Percentiles rank a stretch among this genome's conserved stretches.
phyloP scores from a whole-genome alignment of 2,797 vertebrate genomes.

The Diplodus sargus region DNA sequence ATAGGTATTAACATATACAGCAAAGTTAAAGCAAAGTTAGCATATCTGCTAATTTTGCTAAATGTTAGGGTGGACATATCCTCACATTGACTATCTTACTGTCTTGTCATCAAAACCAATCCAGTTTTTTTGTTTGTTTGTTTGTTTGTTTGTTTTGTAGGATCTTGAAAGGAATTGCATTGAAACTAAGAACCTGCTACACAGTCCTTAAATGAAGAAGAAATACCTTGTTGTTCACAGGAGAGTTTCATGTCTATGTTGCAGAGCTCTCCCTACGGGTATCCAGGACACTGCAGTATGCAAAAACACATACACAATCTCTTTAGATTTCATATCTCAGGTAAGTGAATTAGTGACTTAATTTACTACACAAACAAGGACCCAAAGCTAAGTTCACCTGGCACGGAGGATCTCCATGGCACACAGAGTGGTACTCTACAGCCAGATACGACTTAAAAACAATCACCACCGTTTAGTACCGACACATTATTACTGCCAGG shows the following conservation, averaged over 20 bases:
- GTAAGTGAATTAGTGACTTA: background rate
- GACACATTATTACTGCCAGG: slow-evolving; percentile 35
- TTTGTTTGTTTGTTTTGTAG: too few species aligned
- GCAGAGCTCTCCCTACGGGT: slow-evolving; percentile 77
- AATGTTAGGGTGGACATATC: background rate
- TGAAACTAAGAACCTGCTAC: background rate
- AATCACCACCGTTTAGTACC: slow-evolving; percentile 14
- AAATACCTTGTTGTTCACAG: slow-evolving; percentile 66
- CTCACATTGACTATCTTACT: too few species aligned
- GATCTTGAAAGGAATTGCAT: background rate
- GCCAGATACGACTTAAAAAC: slow-evolving; percentile 45
- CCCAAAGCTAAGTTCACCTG: slow-evolving; percentile 21
- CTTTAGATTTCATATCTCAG: slow-evolving; percentile 14
- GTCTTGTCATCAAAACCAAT: too few species aligned
- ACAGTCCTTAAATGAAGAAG: background rate
- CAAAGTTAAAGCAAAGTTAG: too few species aligned
- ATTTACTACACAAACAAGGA: slow-evolving; percentile 18
- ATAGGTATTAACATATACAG: too few species aligned
- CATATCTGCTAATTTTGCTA: too few species aligned
- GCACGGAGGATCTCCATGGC: slow-evolving; percentile 6
- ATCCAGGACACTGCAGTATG: slow-evolving; percentile 71
- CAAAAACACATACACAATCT: slow-evolving; percentile 33
- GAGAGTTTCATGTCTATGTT: slow-evolving; percentile 58
- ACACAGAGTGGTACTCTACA: slow-evolving; percentile 10
- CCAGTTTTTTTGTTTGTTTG: too few species aligned